These are phyloP conservation scores for Falco rusticolus DNA, from an alignment of 2,797 vertebrate genomes.

Conservation along the genomic window DNA sequence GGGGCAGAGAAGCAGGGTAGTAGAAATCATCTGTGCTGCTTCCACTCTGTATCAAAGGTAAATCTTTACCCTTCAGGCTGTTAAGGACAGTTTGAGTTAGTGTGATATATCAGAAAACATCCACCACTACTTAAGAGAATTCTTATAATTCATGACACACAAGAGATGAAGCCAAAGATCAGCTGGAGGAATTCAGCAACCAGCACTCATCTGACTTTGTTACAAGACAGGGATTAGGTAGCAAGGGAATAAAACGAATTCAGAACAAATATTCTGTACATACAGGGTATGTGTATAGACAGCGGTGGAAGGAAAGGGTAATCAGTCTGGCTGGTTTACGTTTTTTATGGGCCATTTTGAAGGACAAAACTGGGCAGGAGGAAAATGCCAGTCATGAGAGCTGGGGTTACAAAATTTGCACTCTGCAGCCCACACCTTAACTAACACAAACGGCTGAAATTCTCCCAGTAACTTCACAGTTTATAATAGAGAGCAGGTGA, in stretches of 20 bases:
- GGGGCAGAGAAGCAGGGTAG: too few relatives aligned
- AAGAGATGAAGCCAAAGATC: background rate
- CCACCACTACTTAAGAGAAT: background rate
- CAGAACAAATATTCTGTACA: background rate
- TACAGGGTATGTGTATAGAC: too few relatives aligned
- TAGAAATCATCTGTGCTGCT: background rate
- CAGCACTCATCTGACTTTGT: background rate
- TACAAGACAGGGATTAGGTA: background rate
- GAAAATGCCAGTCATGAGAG: background rate
- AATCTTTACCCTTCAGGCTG: too few relatives aligned
- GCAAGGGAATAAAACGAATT: background rate
- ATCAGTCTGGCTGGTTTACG: background rate
- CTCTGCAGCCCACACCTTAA: background rate
- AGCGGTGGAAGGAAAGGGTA: background rate
- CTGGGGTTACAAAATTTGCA: too few relatives aligned
- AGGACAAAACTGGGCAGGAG: background rate
- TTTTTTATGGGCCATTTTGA: background rate
- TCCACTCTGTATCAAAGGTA: too few relatives aligned
- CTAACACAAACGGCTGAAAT: background rate
- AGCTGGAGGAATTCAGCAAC: background rate
- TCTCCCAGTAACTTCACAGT: background rate
- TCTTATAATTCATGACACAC: fast-evolving
- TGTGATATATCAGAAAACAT: background rate
- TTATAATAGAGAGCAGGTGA: background rate
- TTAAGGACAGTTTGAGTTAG: background rate